phyloP scores from a whole-genome alignment of 2,797 vertebrate species.

The Tangara arthus region DNA sequence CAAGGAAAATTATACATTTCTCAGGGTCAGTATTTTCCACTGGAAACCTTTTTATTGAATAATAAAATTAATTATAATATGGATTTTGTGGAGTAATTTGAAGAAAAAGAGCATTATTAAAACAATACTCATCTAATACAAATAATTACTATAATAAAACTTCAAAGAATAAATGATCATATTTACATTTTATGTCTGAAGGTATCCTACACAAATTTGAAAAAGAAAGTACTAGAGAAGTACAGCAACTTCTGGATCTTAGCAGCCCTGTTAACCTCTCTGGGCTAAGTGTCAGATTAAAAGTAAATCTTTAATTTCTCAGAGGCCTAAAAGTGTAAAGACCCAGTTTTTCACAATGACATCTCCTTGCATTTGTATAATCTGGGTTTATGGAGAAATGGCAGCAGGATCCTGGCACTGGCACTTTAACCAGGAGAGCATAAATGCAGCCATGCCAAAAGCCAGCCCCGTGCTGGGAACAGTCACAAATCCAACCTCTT shows the following conservation, averaged over 20 bases:
- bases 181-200: not conserved
- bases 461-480: not conserved
- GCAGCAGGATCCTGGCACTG: not conserved
- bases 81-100: not conserved
- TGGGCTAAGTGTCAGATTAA: not conserved
- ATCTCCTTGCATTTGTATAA: not conserved
- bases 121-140: not conserved
- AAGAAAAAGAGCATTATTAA: not conserved
- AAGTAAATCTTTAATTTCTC: not conserved
- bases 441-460: not conserved
- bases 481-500: not conserved
- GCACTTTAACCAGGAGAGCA: not conserved
- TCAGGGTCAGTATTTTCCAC: not conserved
- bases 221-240: not conserved
- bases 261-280: not conserved
- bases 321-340: not conserved
- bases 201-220: not conserved
- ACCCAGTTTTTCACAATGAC: not conserved
- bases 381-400: not conserved
- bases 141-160: constrained; percentile 1
- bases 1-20: not conserved
- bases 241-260: not conserved
- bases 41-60: not conserved
- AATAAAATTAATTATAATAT: not conserved
- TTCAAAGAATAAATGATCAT: not conserved